phyloP scores from a whole-genome alignment of 2,888 invertebrate species.

The Podabrus alpinus region DNA sequence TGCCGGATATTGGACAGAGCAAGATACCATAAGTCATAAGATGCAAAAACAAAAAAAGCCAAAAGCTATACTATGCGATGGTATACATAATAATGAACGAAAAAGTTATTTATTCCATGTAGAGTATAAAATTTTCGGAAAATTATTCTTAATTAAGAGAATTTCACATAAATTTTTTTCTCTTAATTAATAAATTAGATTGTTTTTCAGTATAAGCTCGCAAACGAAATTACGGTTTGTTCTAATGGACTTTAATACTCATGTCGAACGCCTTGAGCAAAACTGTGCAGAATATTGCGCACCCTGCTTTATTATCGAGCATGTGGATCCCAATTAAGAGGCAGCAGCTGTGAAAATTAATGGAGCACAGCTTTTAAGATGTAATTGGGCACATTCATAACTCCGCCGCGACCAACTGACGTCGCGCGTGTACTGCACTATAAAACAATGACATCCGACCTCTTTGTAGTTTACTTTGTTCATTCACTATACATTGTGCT shows the following conservation, averaged over 20 bases:
- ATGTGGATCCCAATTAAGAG: conserved; percentile 65
- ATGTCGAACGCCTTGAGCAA: conserved; percentile 29
- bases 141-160: too few relatives aligned
- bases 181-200: neutral
- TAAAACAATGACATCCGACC: conserved; percentile 32
- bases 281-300: conserved; percentile 34
- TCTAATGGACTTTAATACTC: conserved; percentile 4
- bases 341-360: conserved; percentile 68
- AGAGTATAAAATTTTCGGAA: too few relatives aligned
- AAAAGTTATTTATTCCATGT: neutral
- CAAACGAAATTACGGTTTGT: conserved; percentile 1
- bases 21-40: conserved; percentile 16
- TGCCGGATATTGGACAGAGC: conserved; percentile 21
- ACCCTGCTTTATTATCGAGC: conserved; percentile 60
- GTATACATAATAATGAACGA: neutral
- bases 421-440: conserved; percentile 33
- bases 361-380: conserved; percentile 67
- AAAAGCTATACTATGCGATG: too few relatives aligned
- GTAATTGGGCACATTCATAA: conserved; percentile 68
- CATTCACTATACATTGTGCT: conserved; percentile 6
- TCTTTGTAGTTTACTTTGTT: conserved; percentile 22
- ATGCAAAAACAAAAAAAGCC: neutral
- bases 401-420: conserved; percentile 49
- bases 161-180: neutral
- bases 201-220: neutral